These are phyloP conservation scores for Sphaerophoria taeniata DNA, from an alignment of 2,888 invertebrate species.

Conservation along the genomic window DNA sequence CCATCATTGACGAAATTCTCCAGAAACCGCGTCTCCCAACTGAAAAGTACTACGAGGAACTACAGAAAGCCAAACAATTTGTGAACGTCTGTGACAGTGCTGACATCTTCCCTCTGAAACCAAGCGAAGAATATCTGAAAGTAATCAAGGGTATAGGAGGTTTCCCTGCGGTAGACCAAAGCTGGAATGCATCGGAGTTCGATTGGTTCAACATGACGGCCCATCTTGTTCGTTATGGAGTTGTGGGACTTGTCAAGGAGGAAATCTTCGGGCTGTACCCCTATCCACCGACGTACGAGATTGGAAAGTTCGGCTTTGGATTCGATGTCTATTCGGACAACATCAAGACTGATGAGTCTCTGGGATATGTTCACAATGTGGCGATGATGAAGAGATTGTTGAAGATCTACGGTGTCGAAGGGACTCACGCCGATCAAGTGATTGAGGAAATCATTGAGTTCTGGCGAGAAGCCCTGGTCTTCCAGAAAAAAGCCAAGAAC, in stretches of 20 bases:
- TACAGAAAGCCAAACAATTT: slow-evolving; percentile 77
- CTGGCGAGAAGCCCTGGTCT: slow-evolving; percentile 76
- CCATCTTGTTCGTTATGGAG: slow-evolving; percentile 78
- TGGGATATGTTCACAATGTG: slow-evolving; percentile 78
- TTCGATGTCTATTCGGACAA: slow-evolving; percentile 79
- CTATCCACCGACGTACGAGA: slow-evolving; percentile 77
- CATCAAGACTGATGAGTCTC: slow-evolving; percentile 76
- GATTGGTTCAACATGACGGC: slow-evolving; percentile 81
- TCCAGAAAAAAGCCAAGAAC: slow-evolving; percentile 62
- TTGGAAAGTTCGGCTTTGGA: slow-evolving; percentile 79
- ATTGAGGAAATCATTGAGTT: slow-evolving; percentile 78
- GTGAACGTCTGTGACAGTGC: slow-evolving; percentile 78
- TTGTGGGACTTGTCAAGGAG: slow-evolving; percentile 76
- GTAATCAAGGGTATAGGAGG: slow-evolving; percentile 79
- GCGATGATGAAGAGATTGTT: slow-evolving; percentile 78
- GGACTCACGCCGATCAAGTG: slow-evolving; percentile 73
- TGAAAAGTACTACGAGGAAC: slow-evolving; percentile 76
- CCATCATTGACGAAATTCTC: slow-evolving; percentile 75
- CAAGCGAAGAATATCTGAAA: slow-evolving; percentile 78
- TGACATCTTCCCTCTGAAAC: slow-evolving; percentile 77
- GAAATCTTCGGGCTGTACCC: slow-evolving; percentile 76
- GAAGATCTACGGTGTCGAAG: slow-evolving; percentile 75
- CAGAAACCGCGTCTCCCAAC: slow-evolving; percentile 67
- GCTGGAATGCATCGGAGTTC: slow-evolving; percentile 76
- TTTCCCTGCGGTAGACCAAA: slow-evolving; percentile 79